Evolutionary conservation across 2,113 vertebrate species (phyloP), one percentile per base, ranked within the genome.

Genomic region (Otis tarda): DNA sequence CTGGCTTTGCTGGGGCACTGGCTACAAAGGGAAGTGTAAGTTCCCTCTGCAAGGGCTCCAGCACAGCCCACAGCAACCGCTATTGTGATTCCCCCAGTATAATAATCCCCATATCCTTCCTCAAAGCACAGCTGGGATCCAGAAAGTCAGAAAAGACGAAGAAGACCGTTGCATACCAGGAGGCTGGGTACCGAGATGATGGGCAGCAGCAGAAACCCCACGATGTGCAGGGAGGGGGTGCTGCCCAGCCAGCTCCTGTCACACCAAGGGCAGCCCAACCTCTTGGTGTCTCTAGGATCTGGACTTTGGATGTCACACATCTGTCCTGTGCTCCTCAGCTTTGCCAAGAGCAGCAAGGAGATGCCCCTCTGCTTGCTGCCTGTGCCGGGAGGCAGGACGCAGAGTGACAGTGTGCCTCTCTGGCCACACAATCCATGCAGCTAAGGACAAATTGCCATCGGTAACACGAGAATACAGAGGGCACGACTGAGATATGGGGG

Each of bases 201-300:
- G n/a, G n/a, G 37, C 70, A 79, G 39, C 31, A 65, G 28, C 37
- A 70, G 33, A 76, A 90, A 33, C 6, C 12, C 61, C 49, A 30
- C 0, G 0, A 41, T 6, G 5, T 56, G 20, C 1, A 3, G 63
- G 39, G 33, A 70, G 1, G 4, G 9, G 7, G 0, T 59, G 33
- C 39, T 92, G 45, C 49, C 35, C 21, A 33, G 55, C 5, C 2
- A 2, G 15, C 13, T 84, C 22, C 70, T 45, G 23, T 56, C 53
- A 41, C 31, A 43, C 4, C 56, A 39, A 79, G 57, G 43, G 28
- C 87, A 61, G 11, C 6, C 15, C 6, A 67, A 5, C 6, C 9
- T 41, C 12, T 33, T 18, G 7, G 3, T 64, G 8, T 43, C 43
- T 76, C 27, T 73, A 30, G 30, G 24, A 60, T 50, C 37, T 68